Percentiles rank a stretch among this genome's conserved stretches.
These are phyloP conservation scores for Actinia equina DNA, from an alignment of 64 coral and sea anemone genomes.

Conservation along the genomic window DNA sequence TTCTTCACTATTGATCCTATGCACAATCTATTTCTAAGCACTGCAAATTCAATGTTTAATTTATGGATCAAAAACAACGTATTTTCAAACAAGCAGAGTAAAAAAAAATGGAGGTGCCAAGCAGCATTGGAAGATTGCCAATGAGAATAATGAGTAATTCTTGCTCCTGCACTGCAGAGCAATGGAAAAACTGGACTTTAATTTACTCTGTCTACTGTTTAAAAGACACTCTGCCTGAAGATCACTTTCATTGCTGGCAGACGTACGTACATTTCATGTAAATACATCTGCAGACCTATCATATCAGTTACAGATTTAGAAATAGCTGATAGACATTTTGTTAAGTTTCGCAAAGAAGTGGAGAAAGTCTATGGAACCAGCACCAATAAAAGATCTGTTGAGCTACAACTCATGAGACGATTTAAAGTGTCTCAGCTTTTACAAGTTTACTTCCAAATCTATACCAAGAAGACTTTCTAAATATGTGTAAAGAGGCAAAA, in stretches of 20 bases:
- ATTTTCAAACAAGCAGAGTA: background rate
- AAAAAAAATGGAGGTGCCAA: background rate
- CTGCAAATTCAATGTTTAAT: constrained; percentile 30
- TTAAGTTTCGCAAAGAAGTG: constrained; percentile 35
- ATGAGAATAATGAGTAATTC: constrained; percentile 30
- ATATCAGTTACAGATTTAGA: background rate
- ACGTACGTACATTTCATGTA: background rate
- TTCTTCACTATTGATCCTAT: constrained; percentile 42
- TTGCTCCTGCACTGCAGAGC: constrained; percentile 44
- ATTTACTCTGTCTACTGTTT: constrained; percentile 18
- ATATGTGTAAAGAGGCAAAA: background rate
- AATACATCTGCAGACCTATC: constrained; percentile 7
- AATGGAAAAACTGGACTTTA: constrained; percentile 37
- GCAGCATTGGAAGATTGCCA: constrained; percentile 29
- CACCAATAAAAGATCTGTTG: constrained; percentile 54
- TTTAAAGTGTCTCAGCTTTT: background rate
- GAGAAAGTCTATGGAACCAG: constrained; percentile 45
- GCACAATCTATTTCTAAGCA: constrained; percentile 34
- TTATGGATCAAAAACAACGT: constrained; percentile 33
- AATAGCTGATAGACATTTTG: constrained; percentile 8
- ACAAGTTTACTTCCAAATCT: background rate
- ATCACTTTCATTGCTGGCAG: constrained; percentile 33
- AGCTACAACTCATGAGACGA: constrained; percentile 47
- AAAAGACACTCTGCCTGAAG: background rate
- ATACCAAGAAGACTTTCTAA: constrained; percentile 7